phyloP scores from a whole-genome alignment of 2,797 vertebrate species.

The Melanogrammus aeglefinus region DNA sequence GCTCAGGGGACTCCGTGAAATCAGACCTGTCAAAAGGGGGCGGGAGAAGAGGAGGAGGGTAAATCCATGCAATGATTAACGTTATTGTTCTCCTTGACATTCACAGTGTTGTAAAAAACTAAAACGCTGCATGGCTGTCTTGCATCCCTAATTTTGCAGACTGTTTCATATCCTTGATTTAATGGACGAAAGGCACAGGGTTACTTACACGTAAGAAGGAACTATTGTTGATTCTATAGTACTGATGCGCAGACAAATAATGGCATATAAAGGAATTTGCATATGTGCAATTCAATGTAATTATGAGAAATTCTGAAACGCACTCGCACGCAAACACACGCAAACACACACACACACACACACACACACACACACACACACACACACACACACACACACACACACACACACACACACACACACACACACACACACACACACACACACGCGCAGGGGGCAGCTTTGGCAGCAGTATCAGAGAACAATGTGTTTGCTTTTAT shows the following conservation, averaged over 20 bases:
- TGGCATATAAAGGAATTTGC: neutral
- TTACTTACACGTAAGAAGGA: neutral
- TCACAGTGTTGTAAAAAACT: neutral
- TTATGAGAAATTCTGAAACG: neutral
- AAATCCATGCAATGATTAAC: neutral
- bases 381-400: neutral
- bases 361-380: neutral
- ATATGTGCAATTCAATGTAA: neutral
- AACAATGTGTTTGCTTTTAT: constrained; percentile 71
- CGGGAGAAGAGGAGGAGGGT: neutral
- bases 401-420: neutral
- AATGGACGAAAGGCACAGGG: neutral
- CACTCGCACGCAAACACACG: neutral
- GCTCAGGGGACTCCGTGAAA: constrained; percentile 80
- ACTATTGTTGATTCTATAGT: neutral
- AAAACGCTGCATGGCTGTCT: neutral
- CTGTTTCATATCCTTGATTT: neutral
- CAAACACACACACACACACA: neutral
- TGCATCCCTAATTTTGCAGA: neutral
- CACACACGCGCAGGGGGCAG: constrained; percentile 9
- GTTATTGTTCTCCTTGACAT: neutral
- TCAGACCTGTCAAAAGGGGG: constrained; percentile 60
- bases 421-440: neutral
- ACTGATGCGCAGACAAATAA: neutral
- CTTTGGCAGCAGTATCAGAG: constrained; percentile 58